Base-by-base conservation (phyloP, 2,888 invertebrate genomes). In the Gnatocerus cornutus region DNA sequence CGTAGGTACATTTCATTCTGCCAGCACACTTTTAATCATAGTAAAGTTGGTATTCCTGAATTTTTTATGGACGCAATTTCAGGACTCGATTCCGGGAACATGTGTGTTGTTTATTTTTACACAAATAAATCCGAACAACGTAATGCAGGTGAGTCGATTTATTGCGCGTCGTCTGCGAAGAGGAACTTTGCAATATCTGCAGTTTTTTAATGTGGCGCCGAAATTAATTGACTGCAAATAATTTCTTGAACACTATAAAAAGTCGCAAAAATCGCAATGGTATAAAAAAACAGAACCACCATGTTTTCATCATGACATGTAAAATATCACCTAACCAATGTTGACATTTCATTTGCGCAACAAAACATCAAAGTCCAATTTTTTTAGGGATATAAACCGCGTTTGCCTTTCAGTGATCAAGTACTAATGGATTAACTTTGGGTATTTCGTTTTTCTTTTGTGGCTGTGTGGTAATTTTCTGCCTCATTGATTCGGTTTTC, bases 71-170 rank as follows among this genome's bases (percentile, higher is more conserved):
- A 55, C 13, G 9, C 53, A 46, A 46, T 16, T 14, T 16, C 14
- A 46, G 13, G 16, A 46, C 37, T 55, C 16, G 33, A 55, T 9
- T 21, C 4, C 9, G 4, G 30, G 14, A 55, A 55, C 53, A 55
- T 37, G 30, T 55, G 53, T 37, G n/a, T 37, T 16, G 39, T 55
- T 39, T 55, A 55, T 37, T 55, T 55, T 55, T 55, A 39, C 39
- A n/a, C 21, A 39, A 37, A 39, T 55, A 55, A 13, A 55, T 37
- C 16, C 39, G 1, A 7, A n/a, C 39, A 55, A 16, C 39, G 39
- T 9, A 55, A 37, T 39, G 53, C 53, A 55, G 52, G 33, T 52
- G 14, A 30, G 9, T 2, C n/a, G 33, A 16, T 55, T 55, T 55
- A 55, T 55, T 55, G 13, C 46, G 14, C 14, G 21, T 21, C 21